Base-by-base conservation (phyloP, 2,888 invertebrate species). In the Melieria picta region DNA sequence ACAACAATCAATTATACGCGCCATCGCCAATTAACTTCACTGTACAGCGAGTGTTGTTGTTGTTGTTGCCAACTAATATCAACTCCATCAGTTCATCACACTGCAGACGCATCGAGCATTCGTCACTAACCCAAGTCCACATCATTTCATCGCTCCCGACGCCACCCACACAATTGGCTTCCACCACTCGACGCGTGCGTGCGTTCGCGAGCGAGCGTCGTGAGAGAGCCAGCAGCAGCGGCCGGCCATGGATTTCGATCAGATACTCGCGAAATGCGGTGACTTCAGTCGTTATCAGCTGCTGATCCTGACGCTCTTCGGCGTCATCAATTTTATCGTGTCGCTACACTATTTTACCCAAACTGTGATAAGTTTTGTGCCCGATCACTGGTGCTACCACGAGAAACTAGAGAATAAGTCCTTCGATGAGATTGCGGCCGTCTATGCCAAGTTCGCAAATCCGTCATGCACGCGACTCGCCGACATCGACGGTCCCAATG, bases 291-390 rank as follows among this genome's bases (percentile, higher is more conserved):
- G 86, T 76, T 89, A 89, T 80, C 90, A 90, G 79, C 84, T 86
- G 64, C 85, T 89, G 75, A 81, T 90, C 68, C 85, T 90, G 83
- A 82, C 86, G 50, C 84, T 90, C n/a, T 90, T 90, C 78, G 88
- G 89, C 75, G 77, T 89, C 56, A 88, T 90, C 72, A 90, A 90
- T 82, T 81, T 90, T 65, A 84, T 90, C 72, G 89, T 89, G 65
- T 89, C 89, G 58, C 89, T 89, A 84, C 90, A 90, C 80, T 90
- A 90, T 83, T 90, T 90, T 81, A 89, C 89, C 47, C 90, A 90
- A 83, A 90, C 90, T 72, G 90, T 90, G 81, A 89, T 90, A 77
- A 89, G 89, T 81, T 86, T 89, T 65, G 86, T 88, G 68, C 90
- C 90, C 63, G 87, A 88, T 73, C 87, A 88, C 80, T 87, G 87